Conservation (phyloP, 2,113 vertebrate genomes). For the Anarhynchus alexandrinus region DNA sequence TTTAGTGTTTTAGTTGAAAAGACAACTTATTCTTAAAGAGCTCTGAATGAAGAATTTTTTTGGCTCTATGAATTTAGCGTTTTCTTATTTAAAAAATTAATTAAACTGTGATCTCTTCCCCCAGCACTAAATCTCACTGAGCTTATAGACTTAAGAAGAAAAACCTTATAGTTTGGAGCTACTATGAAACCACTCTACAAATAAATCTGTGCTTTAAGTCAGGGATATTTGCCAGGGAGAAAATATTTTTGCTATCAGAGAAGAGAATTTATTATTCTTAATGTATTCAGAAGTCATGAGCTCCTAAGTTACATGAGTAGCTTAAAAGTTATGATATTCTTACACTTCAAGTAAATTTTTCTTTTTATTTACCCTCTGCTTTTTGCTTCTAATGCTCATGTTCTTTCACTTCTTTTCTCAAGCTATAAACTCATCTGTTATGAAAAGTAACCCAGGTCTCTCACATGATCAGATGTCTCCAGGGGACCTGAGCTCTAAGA, state of each 20-base stretch:
- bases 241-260: background rate
- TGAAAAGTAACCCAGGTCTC: background rate
- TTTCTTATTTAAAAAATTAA: conserved; percentile 18
- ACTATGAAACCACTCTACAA: background rate
- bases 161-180: background rate
- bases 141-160: background rate
- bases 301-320: background rate
- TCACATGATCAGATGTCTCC: background rate
- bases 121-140: background rate
- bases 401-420: background rate
- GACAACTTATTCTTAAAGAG: background rate
- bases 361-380: background rate
- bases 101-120: background rate
- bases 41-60: background rate
- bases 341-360: background rate
- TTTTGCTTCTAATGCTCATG: background rate
- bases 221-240: background rate
- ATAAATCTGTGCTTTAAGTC: background rate
- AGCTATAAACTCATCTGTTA: background rate
- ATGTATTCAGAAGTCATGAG: background rate
- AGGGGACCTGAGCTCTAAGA: background rate
- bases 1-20: background rate
- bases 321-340: background rate
- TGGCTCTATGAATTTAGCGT: background rate
- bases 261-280: background rate